Base-by-base conservation (phyloP, 2,797 vertebrate species). In the Vipera latastei region DNA sequence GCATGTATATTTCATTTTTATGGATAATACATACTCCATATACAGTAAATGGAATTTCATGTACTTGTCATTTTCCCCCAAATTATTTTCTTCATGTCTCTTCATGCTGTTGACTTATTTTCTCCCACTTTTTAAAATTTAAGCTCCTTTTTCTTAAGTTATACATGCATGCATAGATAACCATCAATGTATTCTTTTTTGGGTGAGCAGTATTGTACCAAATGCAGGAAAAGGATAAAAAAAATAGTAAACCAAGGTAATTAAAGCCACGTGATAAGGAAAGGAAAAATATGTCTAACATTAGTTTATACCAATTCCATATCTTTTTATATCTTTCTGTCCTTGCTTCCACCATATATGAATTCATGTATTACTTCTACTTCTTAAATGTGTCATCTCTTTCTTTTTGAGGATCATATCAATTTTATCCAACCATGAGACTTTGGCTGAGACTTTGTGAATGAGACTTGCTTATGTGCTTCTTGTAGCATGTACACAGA, bases 61-160 rank as follows among this genome's bases (percentile, higher is more conserved):
- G 16, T 73, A 83, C 8, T 83, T 83, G 73, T 4, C 83, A 0
- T 48, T 69, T 92, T 28, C 91, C 91, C 18, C 38, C 38, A 38
- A 88, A 60, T 14, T 55, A n/a, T 51, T 18, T 32, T 55, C 63
- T 56, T 73, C 63, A 48, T 63, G 8, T 13, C n/a, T 51, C 18
- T 22, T 61, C 11, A 32, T 78, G 16, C 18, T 69, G 3, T 93
- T 94, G 92, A 92, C 48, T 91, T 4, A 20, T 92, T 28, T 92
- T 86, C 25, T 73, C 3, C 38, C 55, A 28, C 11, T 14, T 53
- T 90, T 90, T 18, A n/a, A 55, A 90, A 53, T 20, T 87, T 69
- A 90, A 55, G 16, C 18, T 8, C 26, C 38, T 16, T 55, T 65
- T 48, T 78, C 90, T 16, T 60, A 60, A 44, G 16, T 25, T 22